Evolutionary conservation across 2,113 vertebrate genomes (phyloP), one percentile per base, ranked within the genome.

Genomic region (Oreochromis niloticus): DNA sequence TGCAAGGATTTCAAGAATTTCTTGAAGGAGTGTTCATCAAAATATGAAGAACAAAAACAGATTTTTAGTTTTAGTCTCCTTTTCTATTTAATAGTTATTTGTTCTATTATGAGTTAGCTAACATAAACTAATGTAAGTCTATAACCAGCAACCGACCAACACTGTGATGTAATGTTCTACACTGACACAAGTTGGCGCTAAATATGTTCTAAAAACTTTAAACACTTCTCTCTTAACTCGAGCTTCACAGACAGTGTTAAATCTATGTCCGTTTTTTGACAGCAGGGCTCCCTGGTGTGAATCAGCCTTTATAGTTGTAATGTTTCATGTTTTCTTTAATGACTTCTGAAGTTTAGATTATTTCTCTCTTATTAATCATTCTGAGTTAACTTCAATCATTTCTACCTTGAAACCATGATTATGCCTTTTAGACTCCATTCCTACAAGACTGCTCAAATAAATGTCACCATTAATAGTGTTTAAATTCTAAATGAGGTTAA

Each of bases 91-190:
- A 59, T 59, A 59, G 24, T 59, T 30, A 30, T 59, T 30, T 59
- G 56, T 59, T 30, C 0, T 59, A 59, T 59, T 30, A 59, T 30
- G 27, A 59, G 13, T 59, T 5, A 30, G 13, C 4, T 3, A 66
- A 66, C 61, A n/a, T 66, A 13, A 68, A 63, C 0, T 63, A 63
- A 2, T 63, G 27, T 61, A 61, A 34, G 57, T 61, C 57, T 61
- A 61, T 19, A 61, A 19, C 57, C 57, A 61, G 57, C 57, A 61
- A 61, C 0, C 2, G 0, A 34, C 30, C 30, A 17, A 61, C 1
- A 32, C 0, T 0, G 30, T 0, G 2, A 34, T 61, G 0, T 61
- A 61, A 61, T 19, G 1, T 10, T 54, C 50, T 54, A 0, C 19
- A 61, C 57, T 34, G 57, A 61, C 57, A 61, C 16, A 34, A 34